Evolutionary conservation across 1,140 invertebrate genomes (phyloP), one percentile per base, ranked within the genome.

Genomic region (Drosophila nigromelanica): DNA sequence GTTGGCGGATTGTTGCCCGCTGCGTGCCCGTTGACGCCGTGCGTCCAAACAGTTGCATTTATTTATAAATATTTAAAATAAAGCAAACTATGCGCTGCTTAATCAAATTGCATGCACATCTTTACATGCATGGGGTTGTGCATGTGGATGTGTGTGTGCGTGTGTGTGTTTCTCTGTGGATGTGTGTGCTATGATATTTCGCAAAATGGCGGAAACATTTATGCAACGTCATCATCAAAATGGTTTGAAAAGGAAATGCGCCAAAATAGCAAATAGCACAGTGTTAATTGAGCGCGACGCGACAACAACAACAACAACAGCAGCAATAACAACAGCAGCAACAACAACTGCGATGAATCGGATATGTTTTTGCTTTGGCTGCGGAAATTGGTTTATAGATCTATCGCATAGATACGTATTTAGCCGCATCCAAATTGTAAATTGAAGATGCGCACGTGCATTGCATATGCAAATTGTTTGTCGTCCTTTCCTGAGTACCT

Each of bases 331-430:
- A 18, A 58, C 48, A 42, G 11, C 47, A 69, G 37, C 3, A 37
- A 47, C 37, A 33, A 6, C 21, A 18, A 58, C 48, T 39, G 11
- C 39, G 48, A 63, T 56, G 15, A 39, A 48, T 56, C 59, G 78
- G 75, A 81, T 78, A 37, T 71, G 54, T 67, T 72, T 74, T 67
- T 70, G 67, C 47, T 73, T 24, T 54, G 54, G 52, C 52, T 51
- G 51, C 82, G 82, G 82, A 86, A 86, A 86, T 86, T 78, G 82
- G 82, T 73, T 87, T 78, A 76, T 76, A 82, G 82, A 87, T 81
- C 47, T 64, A 51, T 54, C 70, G 71, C 75, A 75, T 72, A 78
- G 78, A 77, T 77, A 70, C 71, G 85, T 75, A 85, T 86, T 77
- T 74, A 62, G 66, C 70, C 43, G 66, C 66, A 67, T 76, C 55